Base-by-base conservation (phyloP, 2,888 invertebrate species). In the Linyphia triangularis region DNA sequence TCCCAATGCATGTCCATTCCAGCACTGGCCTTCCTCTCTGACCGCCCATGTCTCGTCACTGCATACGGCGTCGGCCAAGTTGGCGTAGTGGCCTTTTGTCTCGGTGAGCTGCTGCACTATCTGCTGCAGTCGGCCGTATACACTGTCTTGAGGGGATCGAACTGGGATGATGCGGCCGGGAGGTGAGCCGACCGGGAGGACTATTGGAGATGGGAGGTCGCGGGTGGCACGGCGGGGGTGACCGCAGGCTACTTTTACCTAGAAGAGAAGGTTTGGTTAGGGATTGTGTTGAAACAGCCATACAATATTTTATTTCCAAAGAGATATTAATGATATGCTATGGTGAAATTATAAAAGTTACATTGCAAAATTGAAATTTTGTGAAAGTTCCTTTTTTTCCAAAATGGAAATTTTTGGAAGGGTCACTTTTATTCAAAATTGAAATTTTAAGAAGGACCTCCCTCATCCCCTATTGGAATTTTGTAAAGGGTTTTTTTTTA, bases 41-140 rank as follows among this genome's bases (percentile, higher is more conserved):
- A 89, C 81, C 0, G 89, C 89, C 85, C 85, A 89, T 0, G 85
- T 77, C 19, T 95, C 95, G 90, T 96, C 96, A 90, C 95, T 95
- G 93, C 97, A 97, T 73, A 97, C 93, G 91, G 95, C 95, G 93
- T 97, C 96, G 2, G 97, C 96, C 61, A 98, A 94, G 91, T 95
- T 95, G 59, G 95, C 95, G 93, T 97, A 98, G 92, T 97, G 96
- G 91, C 96, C 96, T 93, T 96, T 96, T 88, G 96, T 96, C 91
- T 93, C 92, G 85, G 91, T 91, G 90, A 94, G 92, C 81, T 88
- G 73, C 40, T 85, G 89, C 61, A 91, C 91, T 89, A 90, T 82
- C 9, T 88, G 85, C 26, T 91, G 91, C 19, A 91, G 73, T 10
- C 88, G 89, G 2, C 73, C 51, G 85, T 89, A 78, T 90, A 90